phyloP scores from a whole-genome alignment of 2,797 vertebrate species.

The Eulemur coronatus region DNA sequence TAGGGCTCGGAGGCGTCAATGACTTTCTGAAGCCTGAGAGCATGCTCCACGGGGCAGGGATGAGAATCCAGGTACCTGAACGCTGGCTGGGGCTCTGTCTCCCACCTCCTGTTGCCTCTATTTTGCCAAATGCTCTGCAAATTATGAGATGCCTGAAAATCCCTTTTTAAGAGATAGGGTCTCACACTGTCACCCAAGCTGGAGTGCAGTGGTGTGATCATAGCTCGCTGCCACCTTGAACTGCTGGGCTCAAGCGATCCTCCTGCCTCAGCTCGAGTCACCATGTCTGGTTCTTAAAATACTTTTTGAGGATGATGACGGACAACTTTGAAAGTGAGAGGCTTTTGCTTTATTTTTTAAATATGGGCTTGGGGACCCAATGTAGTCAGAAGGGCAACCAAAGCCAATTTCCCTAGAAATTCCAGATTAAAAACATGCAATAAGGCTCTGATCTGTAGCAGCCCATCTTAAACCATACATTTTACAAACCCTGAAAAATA shows the following conservation, averaged over 20 bases:
- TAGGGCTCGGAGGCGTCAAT: not conserved
- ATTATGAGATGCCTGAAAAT: not conserved
- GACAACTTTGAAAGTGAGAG: not conserved
- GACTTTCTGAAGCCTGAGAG: not conserved
- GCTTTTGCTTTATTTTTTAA: not conserved
- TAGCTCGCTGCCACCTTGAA: too few species aligned
- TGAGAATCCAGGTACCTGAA: not conserved
- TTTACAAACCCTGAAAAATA: not conserved
- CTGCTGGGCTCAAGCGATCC: too few species aligned
- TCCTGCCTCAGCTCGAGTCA: too few species aligned
- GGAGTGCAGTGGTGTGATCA: too few species aligned
- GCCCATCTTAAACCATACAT: not conserved
- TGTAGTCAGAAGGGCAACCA: not conserved
- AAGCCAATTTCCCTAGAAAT: not conserved
- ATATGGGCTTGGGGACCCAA: not conserved
- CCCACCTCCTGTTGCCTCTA: not conserved
- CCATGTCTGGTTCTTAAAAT: not conserved
- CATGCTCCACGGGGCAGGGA: accelerated
- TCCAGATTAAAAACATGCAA: not conserved
- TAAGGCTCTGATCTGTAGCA: not conserved
- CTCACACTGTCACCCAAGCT: too few species aligned
- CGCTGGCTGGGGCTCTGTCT: not conserved
- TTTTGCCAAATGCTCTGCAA: not conserved
- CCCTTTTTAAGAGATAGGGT: not conserved
- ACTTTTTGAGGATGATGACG: not conserved